Evolutionary conservation across 2,797 vertebrate species (phyloP).

Genomic region (Anolis apletophallus): DNA sequence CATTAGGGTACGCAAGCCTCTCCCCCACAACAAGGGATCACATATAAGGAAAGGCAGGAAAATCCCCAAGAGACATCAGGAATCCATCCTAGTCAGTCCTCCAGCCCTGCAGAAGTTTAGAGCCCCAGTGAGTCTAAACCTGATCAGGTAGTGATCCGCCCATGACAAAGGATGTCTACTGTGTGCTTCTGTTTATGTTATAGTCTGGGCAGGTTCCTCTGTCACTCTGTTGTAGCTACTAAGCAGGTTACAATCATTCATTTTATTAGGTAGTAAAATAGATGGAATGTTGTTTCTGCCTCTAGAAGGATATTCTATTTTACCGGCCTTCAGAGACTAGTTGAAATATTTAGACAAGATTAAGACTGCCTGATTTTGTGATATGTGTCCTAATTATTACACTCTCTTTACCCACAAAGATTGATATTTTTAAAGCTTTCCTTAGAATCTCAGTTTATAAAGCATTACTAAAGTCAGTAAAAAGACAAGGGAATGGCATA

Average conservation of each 20-base stretch:
- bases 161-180: not conserved
- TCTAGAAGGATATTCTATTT: conserved; percentile 25
- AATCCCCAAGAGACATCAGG: too few relatives aligned
- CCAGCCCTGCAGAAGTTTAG: too few relatives aligned
- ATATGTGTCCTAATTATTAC: conserved; percentile 36
- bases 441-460: not conserved
- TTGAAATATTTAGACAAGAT: conserved; percentile 33
- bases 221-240: not conserved
- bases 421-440: not conserved
- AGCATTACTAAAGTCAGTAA: not conserved
- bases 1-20: too few relatives aligned
- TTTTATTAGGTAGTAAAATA: conserved; percentile 25
- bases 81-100: too few relatives aligned
- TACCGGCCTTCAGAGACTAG: conserved; percentile 35
- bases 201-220: not conserved
- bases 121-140: too few relatives aligned
- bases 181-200: not conserved
- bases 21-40: too few relatives aligned
- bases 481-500: not conserved
- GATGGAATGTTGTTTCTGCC: conserved; percentile 18
- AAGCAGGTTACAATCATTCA: not conserved
- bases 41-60: too few relatives aligned
- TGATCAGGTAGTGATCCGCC: too few relatives aligned
- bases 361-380: conserved; percentile 35
- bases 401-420: conserved; percentile 13